Conservation (phyloP, 2,797 vertebrate species). For the Fistularia tabacaria region DNA sequence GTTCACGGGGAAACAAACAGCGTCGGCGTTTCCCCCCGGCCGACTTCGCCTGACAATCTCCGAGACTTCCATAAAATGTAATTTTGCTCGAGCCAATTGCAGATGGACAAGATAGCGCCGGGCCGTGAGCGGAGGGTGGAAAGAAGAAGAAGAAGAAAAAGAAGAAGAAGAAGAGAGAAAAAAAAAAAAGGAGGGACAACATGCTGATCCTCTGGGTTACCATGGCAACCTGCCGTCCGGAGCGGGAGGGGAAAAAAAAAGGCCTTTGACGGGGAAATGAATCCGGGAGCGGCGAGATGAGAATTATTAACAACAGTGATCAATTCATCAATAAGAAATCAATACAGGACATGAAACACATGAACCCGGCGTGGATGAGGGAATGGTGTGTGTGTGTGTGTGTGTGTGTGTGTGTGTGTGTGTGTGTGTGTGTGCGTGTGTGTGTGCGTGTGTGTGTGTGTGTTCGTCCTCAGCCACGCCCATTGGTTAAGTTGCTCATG, state of each 20-base stretch:
- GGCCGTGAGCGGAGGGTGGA: neutral
- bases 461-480: too few relatives aligned
- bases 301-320: neutral
- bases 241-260: conserved; percentile 6
- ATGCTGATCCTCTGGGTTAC: conserved; percentile 20
- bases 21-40: conserved; percentile 5
- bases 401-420: too few relatives aligned
- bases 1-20: conserved; percentile 39
- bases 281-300: neutral
- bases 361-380: too few relatives aligned
- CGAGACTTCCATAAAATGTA: conserved; percentile 2
- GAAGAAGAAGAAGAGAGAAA: conserved; percentile 3
- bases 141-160: too few relatives aligned
- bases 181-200: conserved; percentile 8
- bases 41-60: conserved; percentile 8
- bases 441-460: too few relatives aligned
- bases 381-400: too few relatives aligned
- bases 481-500: too few relatives aligned
- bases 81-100: conserved; percentile 28
- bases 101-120: conserved; percentile 12
- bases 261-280: neutral
- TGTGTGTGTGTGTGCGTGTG: too few relatives aligned
- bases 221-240: conserved; percentile 37
- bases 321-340: too few relatives aligned
- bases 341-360: too few relatives aligned